Conservation (phyloP, 2,113 vertebrate genomes). For the Nibea albiflora region DNA sequence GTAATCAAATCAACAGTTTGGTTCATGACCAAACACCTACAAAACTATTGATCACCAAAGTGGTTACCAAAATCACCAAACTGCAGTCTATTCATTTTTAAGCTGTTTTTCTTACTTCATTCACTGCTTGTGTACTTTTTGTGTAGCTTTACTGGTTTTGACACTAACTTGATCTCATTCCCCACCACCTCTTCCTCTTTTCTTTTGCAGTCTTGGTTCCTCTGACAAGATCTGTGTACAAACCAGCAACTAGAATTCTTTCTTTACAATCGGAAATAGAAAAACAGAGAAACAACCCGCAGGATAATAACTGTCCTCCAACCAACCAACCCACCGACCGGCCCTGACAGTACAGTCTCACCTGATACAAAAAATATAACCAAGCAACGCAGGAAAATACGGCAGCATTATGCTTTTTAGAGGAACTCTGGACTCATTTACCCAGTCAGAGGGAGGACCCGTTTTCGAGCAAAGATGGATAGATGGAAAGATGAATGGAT, state of each 20-base stretch:
- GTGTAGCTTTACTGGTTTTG: not conserved
- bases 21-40: too few relatives aligned
- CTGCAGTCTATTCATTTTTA: not conserved
- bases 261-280: conserved; percentile 84
- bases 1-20: too few relatives aligned
- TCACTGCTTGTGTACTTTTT: not conserved
- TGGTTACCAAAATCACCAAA: not conserved
- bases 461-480: conserved; percentile 56
- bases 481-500: conserved; percentile 59
- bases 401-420: conserved; percentile 64
- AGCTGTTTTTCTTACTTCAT: not conserved
- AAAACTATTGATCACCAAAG: too few relatives aligned
- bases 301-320: conserved; percentile 71
- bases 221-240: conserved; percentile 90
- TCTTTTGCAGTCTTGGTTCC: conserved; percentile 93
- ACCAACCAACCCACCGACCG: conserved; percentile 67
- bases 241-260: conserved; percentile 86
- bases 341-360: conserved; percentile 66
- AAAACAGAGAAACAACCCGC: conserved; percentile 70
- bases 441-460: conserved; percentile 73
- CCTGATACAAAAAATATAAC: conserved; percentile 65
- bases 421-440: conserved; percentile 77
- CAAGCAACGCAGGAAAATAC: conserved; percentile 67
- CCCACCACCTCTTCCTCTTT: not conserved
- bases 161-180: conserved; percentile 9